These are phyloP conservation scores for Panthera tigris DNA, from an alignment of 2,113 vertebrate species.

Conservation along the genomic window DNA sequence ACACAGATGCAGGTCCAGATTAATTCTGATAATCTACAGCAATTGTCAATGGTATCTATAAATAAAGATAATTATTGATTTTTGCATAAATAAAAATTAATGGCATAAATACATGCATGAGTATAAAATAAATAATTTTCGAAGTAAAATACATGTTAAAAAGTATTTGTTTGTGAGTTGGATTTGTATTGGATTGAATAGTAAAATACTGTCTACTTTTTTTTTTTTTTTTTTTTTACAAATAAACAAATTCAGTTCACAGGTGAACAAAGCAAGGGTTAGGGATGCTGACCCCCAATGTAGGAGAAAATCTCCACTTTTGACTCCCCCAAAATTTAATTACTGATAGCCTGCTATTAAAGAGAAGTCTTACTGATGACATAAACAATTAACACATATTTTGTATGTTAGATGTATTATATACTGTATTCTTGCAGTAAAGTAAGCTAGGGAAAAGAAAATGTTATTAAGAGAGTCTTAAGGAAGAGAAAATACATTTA, in stretches of 20 bases:
- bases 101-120: neutral
- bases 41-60: neutral
- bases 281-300: neutral
- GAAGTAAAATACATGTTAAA: neutral
- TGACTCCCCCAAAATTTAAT: neutral
- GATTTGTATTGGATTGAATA: neutral
- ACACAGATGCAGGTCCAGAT: neutral
- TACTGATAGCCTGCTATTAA: neutral
- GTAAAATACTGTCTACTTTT: neutral
- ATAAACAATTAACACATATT: neutral
- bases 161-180: neutral
- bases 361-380: neutral
- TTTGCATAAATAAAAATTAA: neutral
- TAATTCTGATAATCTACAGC: neutral
- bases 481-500: neutral
- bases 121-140: neutral
- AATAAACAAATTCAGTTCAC: neutral
- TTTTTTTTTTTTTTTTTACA: neutral
- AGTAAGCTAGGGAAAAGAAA: neutral
- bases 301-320: neutral
- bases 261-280: neutral
- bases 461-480: neutral
- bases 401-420: neutral
- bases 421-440: neutral
- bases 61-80: neutral